Conservation (phyloP, 2,888 invertebrate genomes). For the Lithosia quadra region DNA sequence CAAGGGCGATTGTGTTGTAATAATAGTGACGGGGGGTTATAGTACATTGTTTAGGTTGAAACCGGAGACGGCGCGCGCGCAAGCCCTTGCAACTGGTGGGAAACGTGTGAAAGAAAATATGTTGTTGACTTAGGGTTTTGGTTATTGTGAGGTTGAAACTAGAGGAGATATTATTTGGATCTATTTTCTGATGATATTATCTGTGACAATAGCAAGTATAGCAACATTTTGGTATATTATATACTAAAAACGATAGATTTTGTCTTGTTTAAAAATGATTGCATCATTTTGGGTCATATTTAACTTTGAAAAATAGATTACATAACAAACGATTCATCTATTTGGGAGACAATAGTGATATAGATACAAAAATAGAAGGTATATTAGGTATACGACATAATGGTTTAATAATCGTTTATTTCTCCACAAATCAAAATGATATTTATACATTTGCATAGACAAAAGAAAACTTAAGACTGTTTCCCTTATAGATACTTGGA, state of each 20-base stretch:
- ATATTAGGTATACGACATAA: no score
- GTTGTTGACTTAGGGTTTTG: conserved; percentile 35
- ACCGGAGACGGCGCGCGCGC: conserved; percentile 56
- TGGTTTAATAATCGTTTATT: no score
- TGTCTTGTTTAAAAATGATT: background rate
- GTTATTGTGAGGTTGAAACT: background rate
- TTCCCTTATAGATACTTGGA: no score
- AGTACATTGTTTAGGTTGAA: conserved; percentile 58
- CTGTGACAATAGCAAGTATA: background rate
- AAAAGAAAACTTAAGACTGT: no score
- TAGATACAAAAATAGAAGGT: no score
- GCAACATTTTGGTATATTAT: background rate
- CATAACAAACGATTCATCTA: background rate
- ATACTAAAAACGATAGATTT: no score
- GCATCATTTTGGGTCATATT: background rate
- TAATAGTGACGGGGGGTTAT: conserved; percentile 53
- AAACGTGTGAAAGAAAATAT: conserved; percentile 47
- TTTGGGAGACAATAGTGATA: background rate
- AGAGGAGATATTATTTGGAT: conserved; percentile 3
- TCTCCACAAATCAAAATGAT: no score
- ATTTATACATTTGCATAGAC: no score
- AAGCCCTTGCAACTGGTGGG: conserved; percentile 40
- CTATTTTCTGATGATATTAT: background rate
- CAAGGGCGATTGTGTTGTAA: conserved; percentile 68
- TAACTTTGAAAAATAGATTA: background rate